phyloP scores from a whole-genome alignment of 2,888 invertebrate genomes.

The Camptogramma bilineatum region DNA sequence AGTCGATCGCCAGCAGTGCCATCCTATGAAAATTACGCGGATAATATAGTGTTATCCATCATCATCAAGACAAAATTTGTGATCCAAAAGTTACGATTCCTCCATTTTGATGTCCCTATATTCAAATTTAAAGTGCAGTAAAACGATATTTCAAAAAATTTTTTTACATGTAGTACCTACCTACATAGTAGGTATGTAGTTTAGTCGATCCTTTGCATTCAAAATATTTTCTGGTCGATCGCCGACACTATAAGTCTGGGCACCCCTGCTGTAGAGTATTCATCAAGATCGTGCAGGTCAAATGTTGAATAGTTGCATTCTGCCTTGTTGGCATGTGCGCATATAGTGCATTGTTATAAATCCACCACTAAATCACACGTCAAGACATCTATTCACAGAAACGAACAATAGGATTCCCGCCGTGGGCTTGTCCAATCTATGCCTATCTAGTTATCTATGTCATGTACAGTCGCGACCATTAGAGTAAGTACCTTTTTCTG shows the following conservation, averaged over 20 bases:
- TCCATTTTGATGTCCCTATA: too few relatives aligned
- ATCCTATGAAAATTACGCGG: too few relatives aligned
- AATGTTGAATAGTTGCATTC: not conserved
- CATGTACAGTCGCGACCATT: conserved; percentile 14
- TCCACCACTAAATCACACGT: conserved; percentile 50
- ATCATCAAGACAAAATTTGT: too few relatives aligned
- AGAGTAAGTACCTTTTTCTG: not conserved
- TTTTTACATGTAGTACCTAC: too few relatives aligned
- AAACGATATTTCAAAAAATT: too few relatives aligned
- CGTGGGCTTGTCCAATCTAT: conserved; percentile 31
- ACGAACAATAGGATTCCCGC: conserved; percentile 50
- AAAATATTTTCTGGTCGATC: too few relatives aligned
- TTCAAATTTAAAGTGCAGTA: not conserved
- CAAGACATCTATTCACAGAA: conserved; percentile 50
- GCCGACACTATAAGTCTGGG: too few relatives aligned
- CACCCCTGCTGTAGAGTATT: not conserved
- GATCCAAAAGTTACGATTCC: too few relatives aligned
- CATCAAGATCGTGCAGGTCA: not conserved
- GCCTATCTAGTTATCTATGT: conserved; percentile 14
- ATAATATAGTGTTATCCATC: too few relatives aligned
- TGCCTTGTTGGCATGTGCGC: conserved; percentile 22
- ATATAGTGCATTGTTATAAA: conserved; percentile 35
- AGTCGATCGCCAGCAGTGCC: too few relatives aligned
- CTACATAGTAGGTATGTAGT: too few relatives aligned
- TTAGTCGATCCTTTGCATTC: too few relatives aligned